Evolutionary conservation across 2,113 vertebrate genomes (phyloP).

Genomic region (Heterocephalus glaber): DNA sequence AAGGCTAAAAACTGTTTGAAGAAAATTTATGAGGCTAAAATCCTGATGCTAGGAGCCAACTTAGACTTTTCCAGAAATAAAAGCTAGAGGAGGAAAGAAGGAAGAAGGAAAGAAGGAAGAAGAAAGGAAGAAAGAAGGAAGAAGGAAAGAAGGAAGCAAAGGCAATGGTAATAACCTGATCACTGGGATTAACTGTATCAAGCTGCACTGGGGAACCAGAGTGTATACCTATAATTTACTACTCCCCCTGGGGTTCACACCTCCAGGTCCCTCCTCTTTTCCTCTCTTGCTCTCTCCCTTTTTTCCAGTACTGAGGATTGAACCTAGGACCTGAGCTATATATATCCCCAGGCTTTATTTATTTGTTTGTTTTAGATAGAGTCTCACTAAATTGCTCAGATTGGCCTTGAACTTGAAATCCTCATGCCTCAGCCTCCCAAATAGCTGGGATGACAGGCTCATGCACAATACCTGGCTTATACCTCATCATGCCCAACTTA

Average conservation of each 20-base stretch:
- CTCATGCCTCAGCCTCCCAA: background rate
- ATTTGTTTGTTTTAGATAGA: background rate
- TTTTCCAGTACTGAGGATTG: background rate
- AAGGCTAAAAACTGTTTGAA: background rate
- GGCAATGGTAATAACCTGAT: background rate
- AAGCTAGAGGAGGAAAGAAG: background rate
- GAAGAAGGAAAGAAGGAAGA: background rate
- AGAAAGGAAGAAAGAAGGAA: too few relatives aligned
- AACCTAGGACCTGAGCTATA: background rate
- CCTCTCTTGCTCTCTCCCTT: background rate
- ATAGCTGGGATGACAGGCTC: background rate
- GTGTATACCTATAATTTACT: rapidly evolving
- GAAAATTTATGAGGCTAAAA: background rate
- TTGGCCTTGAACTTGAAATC: background rate
- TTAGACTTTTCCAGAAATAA: background rate
- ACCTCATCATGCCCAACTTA: background rate
- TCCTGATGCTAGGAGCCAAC: background rate
- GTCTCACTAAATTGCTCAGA: background rate
- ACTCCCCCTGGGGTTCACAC: background rate
- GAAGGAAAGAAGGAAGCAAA: background rate
- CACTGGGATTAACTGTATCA: background rate
- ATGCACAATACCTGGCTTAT: background rate
- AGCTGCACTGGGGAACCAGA: background rate
- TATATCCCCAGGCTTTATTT: background rate
- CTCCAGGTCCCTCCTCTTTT: background rate